phyloP scores from a whole-genome alignment of 1,140 invertebrate genomes.

The Acromyrmex charruanus region DNA sequence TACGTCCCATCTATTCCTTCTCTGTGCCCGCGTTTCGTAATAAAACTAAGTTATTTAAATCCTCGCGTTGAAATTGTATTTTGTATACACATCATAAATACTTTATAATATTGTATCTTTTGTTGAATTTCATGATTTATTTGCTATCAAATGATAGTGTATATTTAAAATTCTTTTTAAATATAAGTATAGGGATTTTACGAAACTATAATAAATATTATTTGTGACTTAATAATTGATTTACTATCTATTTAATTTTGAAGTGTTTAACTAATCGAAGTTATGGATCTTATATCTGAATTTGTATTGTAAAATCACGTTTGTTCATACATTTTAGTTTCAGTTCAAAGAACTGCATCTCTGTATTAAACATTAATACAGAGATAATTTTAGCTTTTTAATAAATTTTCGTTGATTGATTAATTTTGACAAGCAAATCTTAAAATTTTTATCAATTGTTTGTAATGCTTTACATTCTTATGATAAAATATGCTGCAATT shows the following conservation, averaged over 20 bases:
- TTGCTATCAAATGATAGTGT: background rate
- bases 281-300: too few relatives aligned
- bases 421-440: too few relatives aligned
- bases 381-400: too few relatives aligned
- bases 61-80: background rate
- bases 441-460: too few relatives aligned
- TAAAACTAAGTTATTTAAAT: slow-evolving; percentile 35
- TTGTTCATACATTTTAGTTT: too few relatives aligned
- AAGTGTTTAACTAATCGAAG: too few relatives aligned
- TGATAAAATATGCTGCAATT: too few relatives aligned
- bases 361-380: too few relatives aligned
- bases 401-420: too few relatives aligned
- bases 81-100: background rate
- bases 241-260: background rate
- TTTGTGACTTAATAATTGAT: background rate
- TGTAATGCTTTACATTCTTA: too few relatives aligned
- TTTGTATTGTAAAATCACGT: too few relatives aligned
- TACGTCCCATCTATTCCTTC: background rate
- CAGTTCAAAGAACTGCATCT: too few relatives aligned
- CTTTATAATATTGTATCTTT: background rate
- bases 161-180: background rate
- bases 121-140: background rate
- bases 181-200: background rate
- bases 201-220: background rate
- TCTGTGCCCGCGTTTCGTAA: slow-evolving; percentile 10